phyloP scores from a whole-genome alignment of 2,797 vertebrate species.

The Pangasius macronema region DNA sequence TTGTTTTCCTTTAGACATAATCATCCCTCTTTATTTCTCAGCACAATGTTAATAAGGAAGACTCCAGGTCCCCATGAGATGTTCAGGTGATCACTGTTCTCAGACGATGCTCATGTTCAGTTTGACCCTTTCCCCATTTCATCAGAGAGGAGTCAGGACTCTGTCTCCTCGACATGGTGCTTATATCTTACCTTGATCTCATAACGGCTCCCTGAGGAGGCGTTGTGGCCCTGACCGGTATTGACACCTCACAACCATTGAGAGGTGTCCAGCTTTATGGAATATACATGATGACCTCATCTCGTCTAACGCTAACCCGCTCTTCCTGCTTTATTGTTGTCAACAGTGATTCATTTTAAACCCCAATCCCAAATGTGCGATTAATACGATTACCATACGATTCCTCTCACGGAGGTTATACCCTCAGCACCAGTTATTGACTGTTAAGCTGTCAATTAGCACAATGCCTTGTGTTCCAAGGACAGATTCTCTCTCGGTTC shows the following conservation, averaged over 20 bases:
- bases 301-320: conserved; percentile 22
- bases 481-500: conserved; percentile 49
- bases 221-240: conserved; percentile 47
- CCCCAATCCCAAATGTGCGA: conserved; percentile 48
- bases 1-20: background rate
- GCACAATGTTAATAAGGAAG: background rate
- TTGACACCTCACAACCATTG: conserved; percentile 48
- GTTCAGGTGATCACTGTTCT: conserved; percentile 4
- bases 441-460: conserved; percentile 66
- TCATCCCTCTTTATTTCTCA: background rate
- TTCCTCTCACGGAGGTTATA: conserved; percentile 51
- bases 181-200: conserved; percentile 49
- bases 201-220: conserved; percentile 47
- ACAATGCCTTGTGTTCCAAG: conserved; percentile 51
- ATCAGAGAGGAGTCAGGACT: conserved; percentile 25
- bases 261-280: conserved; percentile 46
- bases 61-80: conserved; percentile 7
- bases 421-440: conserved; percentile 60
- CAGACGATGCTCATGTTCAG: conserved; percentile 8
- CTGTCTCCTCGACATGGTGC: background rate
- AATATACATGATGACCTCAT: conserved; percentile 50
- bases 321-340: conserved; percentile 52
- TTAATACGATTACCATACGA: conserved; percentile 53
- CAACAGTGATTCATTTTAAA: conserved; percentile 56
- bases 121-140: conserved; percentile 27